phyloP scores from a whole-genome alignment of 2,797 vertebrate species.

The Cuculus canorus region DNA sequence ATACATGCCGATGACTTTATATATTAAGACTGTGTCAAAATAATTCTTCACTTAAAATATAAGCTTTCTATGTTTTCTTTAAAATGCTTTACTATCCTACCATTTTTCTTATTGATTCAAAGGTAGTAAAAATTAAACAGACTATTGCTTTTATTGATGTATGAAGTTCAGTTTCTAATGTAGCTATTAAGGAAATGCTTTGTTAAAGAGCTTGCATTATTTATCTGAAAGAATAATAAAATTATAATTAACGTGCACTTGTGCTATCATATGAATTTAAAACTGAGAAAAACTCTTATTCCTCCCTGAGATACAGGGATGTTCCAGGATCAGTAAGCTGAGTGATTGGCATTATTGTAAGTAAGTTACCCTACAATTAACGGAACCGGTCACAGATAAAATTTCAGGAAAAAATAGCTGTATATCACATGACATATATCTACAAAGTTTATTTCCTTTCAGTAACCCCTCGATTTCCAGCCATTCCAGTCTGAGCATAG shows the following conservation, averaged over 20 bases:
- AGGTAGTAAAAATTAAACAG: conserved; percentile 63
- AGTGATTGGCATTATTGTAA: not conserved
- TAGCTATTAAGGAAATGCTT: conserved; percentile 66
- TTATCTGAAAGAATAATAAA: conserved; percentile 74
- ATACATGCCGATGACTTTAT: conserved; percentile 19
- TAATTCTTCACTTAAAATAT: conserved; percentile 23
- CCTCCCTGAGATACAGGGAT: not conserved
- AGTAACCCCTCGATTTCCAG: not conserved
- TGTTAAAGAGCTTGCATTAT: conserved; percentile 73
- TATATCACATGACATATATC: not conserved
- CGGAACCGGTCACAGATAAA: not conserved
- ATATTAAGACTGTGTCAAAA: conserved; percentile 26
- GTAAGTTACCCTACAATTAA: not conserved
- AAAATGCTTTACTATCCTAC: not conserved
- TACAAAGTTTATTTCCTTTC: not conserved
- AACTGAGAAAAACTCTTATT: conserved; percentile 22
- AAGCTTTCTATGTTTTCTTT: not conserved
- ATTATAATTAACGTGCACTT: conserved; percentile 57
- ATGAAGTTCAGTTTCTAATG: conserved; percentile 56
- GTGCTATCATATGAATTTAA: not conserved
- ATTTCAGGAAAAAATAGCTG: not conserved
- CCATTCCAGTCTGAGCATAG: not conserved
- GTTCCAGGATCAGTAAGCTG: not conserved
- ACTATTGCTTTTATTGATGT: conserved; percentile 24
- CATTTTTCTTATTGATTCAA: conserved; percentile 57